These are phyloP conservation scores for Leucania comma DNA, from an alignment of 2,888 invertebrate species.

Conservation along the genomic window DNA sequence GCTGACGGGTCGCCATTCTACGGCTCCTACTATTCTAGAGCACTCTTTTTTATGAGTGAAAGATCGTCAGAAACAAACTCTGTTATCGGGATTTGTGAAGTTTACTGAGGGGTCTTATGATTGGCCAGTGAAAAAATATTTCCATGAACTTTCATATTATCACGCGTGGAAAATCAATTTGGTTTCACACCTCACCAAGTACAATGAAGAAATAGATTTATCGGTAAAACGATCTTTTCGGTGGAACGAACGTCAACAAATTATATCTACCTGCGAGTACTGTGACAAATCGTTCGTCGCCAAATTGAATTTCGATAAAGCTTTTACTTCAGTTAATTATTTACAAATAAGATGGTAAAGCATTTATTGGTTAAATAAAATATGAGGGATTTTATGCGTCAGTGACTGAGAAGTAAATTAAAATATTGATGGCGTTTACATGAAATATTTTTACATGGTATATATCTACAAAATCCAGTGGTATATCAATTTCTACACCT, in stretches of 20 bases:
- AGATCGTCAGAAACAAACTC: constrained; percentile 33
- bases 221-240: constrained; percentile 38
- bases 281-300: constrained; percentile 47
- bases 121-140: constrained; percentile 10
- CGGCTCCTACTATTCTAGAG: constrained; percentile 30
- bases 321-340: constrained; percentile 40
- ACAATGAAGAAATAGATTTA: constrained; percentile 38
- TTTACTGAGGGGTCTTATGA: constrained; percentile 6
- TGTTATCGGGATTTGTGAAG: neutral
- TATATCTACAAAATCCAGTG: neutral
- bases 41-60: constrained; percentile 29
- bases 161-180: constrained; percentile 39
- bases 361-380: constrained; percentile 30
- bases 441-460: too few relatives aligned
- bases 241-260: constrained; percentile 41
- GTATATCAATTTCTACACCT: neutral
- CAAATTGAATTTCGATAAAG: constrained; percentile 47
- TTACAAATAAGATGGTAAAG: constrained; percentile 37
- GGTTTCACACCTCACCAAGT: constrained; percentile 21
- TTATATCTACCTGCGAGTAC: constrained; percentile 22
- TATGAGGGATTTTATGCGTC: neutral
- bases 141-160: constrained; percentile 10
- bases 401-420: neutral
- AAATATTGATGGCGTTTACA: neutral
- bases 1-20: constrained; percentile 48